A percentile compares a stretch with the other conserved stretches of the same genome.
phyloP scores from a whole-genome alignment of 2,113 vertebrate genomes.

The Piaya cayana region DNA sequence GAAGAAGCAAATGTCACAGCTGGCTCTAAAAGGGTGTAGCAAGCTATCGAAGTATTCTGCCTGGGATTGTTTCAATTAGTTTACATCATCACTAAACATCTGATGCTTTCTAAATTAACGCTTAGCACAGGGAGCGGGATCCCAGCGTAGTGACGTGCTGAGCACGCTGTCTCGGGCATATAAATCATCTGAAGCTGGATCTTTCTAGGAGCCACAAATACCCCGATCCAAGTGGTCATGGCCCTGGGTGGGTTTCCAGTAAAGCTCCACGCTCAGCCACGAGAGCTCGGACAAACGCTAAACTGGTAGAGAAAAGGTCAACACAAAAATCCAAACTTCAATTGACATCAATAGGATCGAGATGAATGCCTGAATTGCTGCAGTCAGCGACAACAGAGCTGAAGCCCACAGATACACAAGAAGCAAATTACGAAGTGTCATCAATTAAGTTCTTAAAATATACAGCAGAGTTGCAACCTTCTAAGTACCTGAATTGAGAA shows the following conservation, averaged over 20 bases:
- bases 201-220: background rate
- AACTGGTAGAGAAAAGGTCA: background rate
- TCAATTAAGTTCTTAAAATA: background rate
- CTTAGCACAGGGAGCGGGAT: accelerated
- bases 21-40: background rate
- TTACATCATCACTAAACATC: background rate
- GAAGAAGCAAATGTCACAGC: background rate
- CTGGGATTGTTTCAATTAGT: background rate
- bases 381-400: background rate
- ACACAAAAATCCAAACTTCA: background rate
- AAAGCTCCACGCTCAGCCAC: background rate
- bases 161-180: accelerated
- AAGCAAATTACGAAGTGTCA: background rate
- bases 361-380: background rate
- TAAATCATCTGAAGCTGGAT: accelerated
- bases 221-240: background rate
- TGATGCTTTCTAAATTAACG: accelerated
- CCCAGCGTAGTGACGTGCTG: accelerated
- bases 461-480: background rate
- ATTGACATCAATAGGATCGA: background rate
- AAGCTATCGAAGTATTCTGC: background rate
- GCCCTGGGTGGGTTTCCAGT: background rate
- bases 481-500: background rate
- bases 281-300: background rate
- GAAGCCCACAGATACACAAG: background rate